These are phyloP conservation scores for Saturnia japonica DNA, from an alignment of 2,888 invertebrate genomes.

Conservation along the genomic window DNA sequence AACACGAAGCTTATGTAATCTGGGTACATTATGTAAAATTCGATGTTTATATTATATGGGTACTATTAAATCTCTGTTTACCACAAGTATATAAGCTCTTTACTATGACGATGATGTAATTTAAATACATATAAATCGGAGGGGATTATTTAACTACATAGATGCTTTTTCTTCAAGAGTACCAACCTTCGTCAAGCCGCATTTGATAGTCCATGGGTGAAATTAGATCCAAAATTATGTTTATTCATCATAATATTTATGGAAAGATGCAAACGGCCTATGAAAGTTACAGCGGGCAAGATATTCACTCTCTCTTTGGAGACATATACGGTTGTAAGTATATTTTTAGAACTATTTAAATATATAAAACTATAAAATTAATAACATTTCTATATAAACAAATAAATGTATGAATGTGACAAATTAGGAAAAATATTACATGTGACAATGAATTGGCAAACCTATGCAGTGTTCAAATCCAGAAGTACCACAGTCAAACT, in stretches of 20 bases:
- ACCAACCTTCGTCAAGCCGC: slow-evolving; percentile 72
- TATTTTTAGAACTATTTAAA: not conserved
- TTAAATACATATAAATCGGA: not conserved
- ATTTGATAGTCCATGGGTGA: slow-evolving; percentile 77
- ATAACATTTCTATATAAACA: not conserved
- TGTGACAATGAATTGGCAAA: not conserved
- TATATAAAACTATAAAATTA: not conserved
- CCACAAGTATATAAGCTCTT: not conserved
- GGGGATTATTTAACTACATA: not conserved
- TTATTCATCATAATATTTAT: slow-evolving; percentile 70
- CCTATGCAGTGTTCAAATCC: too few relatives aligned
- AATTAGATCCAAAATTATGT: slow-evolving; percentile 56
- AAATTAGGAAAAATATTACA: too few relatives aligned
- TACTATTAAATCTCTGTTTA: not conserved
- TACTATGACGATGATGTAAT: too few relatives aligned
- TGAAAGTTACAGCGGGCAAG: slow-evolving; percentile 78
- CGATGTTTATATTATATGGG: not conserved
- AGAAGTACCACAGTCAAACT: too few relatives aligned
- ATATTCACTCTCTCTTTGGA: slow-evolving; percentile 77
- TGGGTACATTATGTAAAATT: too few relatives aligned
- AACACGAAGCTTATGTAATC: not conserved
- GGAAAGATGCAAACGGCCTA: slow-evolving; percentile 75
- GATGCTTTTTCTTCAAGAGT: slow-evolving; percentile 59
- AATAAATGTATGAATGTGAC: too few relatives aligned
- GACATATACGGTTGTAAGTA: slow-evolving; percentile 76